Evolutionary conservation across 1,140 invertebrate species (phyloP).

Genomic region (Brachionus rotundiformis): DNA sequence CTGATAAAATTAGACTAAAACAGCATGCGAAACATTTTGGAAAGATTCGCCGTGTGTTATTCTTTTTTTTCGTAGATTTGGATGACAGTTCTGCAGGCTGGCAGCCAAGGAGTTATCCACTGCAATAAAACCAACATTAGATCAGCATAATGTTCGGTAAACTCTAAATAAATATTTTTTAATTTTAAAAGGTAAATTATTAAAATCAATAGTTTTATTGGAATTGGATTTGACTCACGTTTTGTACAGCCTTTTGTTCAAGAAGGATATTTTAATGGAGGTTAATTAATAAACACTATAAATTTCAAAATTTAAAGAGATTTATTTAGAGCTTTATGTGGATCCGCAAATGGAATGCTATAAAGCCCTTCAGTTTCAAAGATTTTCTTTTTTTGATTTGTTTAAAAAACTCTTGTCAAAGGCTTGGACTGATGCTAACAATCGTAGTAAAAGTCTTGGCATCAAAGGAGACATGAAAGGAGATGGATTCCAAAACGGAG

Average conservation of each 20-base stretch:
- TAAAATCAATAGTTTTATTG: slow-evolving; percentile 24
- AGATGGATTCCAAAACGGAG: slow-evolving; percentile 47
- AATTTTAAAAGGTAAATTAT: no score
- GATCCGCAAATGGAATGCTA: slow-evolving; percentile 50
- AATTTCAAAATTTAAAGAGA: no score
- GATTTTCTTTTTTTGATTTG: slow-evolving; percentile 47
- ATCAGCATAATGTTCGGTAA: slow-evolving; percentile 36
- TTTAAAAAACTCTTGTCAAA: slow-evolving; percentile 43
- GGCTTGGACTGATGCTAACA: slow-evolving; percentile 23
- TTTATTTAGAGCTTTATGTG: slow-evolving; percentile 49
- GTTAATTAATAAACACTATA: neutral
- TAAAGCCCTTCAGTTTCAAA: slow-evolving; percentile 43
- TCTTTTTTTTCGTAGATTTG: slow-evolving; percentile 48
- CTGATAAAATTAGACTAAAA: slow-evolving; percentile 25
- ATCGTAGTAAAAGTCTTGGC: neutral
- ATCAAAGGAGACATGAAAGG: slow-evolving; percentile 35
- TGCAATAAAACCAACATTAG: slow-evolving; percentile 33
- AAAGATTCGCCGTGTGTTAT: slow-evolving; percentile 50
- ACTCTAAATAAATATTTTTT: no score
- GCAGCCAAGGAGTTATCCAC: slow-evolving; percentile 43
- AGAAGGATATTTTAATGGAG: slow-evolving; percentile 42
- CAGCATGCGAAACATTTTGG: slow-evolving; percentile 48
- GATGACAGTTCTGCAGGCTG: slow-evolving; percentile 51
- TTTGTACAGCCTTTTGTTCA: slow-evolving; percentile 50
- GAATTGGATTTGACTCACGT: slow-evolving; percentile 46